Base-by-base conservation (phyloP, 2,888 invertebrate species). In the Thera obeliscata region DNA sequence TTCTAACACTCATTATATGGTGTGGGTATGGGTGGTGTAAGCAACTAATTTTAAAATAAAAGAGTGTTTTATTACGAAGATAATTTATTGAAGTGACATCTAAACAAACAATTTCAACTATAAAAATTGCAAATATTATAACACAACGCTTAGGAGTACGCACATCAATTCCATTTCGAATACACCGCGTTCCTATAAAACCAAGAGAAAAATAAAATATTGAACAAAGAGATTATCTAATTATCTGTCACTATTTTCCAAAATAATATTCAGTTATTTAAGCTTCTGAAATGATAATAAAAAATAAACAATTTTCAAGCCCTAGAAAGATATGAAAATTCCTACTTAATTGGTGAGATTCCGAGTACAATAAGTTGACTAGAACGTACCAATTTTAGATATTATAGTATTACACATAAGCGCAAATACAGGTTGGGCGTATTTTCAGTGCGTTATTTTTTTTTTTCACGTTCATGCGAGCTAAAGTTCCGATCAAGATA, bases 51-150 rank as follows among this genome's bases (percentile, higher is more conserved):
- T 46, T 43, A 43, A 2, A 52, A 60, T 63, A 49, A 62, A 64
- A 68, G 5, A 61, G 33, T 2, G n/a, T n/a, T 52, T 49, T 36
- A 64, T 78, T 67, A 80, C 74, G 74, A 74, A 79, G 77, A 68
- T 79, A 76, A 80, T 85, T 86, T 89, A 86, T 82, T 87, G 76
- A 82, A 81, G 55, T 73, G 81, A 84, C 81, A 81, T 81, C 81
- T 84, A 87, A 81, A 79, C 74, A 73, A 83, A 82, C 80, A 80
- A 77, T 76, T 79, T 81, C 79, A 76, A 81, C 87, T 88, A 89
- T 88, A 89, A 90, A 90, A 90, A 59, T 61, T 68, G 70, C 66
- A 69, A 61, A 69, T 72, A 74, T 59, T 82, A 83, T 82, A 80
- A 71, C 78, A 80, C 84, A 76, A 80, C 84, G 63, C 74, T 76